A percentile compares a stretch with the other conserved stretches of the same genome.
These are phyloP conservation scores for Corythornis madagascariensis DNA, from an alignment of 2,113 vertebrate genomes.

Conservation along the genomic window DNA sequence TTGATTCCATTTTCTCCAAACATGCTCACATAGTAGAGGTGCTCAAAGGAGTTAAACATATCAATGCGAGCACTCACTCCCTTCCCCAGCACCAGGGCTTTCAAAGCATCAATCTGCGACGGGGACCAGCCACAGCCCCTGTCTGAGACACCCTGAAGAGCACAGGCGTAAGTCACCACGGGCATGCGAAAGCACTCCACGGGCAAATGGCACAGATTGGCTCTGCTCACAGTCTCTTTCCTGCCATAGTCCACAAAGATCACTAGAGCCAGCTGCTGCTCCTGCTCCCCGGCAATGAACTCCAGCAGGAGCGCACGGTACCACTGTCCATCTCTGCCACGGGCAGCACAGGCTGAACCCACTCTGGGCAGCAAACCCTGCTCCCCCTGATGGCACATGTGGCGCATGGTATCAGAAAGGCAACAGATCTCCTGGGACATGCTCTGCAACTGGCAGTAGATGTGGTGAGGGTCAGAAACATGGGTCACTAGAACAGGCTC, in stretches of 20 bases:
- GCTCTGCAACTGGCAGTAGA: constrained; percentile 91
- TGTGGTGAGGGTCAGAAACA: constrained; percentile 80
- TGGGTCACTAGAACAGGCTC: constrained; percentile 88
- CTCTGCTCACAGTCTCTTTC: constrained; percentile 80
- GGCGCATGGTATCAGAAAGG: constrained; percentile 82
- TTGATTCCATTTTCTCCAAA: constrained; percentile 83
- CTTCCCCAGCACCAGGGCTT: constrained; percentile 78
- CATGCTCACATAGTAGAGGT: constrained; percentile 86
- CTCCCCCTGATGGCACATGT: constrained; percentile 52
- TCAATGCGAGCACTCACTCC: constrained; percentile 84
- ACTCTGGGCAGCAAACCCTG: constrained; percentile 71
- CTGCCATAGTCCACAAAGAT: constrained; percentile 89
- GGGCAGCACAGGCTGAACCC: constrained; percentile 87
- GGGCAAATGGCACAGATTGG: constrained; percentile 79
- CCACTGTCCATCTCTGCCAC: constrained; percentile 86
- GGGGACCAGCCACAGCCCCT: constrained; percentile 83
- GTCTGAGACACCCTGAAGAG: constrained; percentile 84
- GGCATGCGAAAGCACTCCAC: constrained; percentile 88
- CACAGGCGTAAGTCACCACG: constrained; percentile 89
- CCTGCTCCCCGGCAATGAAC: constrained; percentile 42
- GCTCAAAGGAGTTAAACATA: constrained; percentile 86
- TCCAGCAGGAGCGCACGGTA: constrained; percentile 89
- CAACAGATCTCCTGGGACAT: constrained; percentile 84
- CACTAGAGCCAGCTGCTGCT: constrained; percentile 79
- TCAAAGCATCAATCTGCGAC: constrained; percentile 77